These are phyloP conservation scores for Drosophila neonasuta DNA, from an alignment of 2,888 invertebrate species.

Conservation along the genomic window DNA sequence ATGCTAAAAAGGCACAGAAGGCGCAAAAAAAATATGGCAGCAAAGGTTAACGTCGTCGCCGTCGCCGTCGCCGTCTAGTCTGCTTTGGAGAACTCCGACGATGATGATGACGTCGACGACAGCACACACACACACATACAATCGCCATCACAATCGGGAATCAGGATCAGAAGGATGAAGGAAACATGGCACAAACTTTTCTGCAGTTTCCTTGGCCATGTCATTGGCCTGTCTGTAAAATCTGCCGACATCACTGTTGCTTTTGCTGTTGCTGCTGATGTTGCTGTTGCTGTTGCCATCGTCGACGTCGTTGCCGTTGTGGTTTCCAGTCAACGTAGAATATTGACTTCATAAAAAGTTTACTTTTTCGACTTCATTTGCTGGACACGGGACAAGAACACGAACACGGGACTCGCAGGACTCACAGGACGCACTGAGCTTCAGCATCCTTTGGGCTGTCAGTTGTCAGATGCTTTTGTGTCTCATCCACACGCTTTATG, in stretches of 20 bases:
- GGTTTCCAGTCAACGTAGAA: conserved; percentile 71
- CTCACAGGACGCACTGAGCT: conserved; percentile 8
- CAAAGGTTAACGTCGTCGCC: conserved; percentile 69
- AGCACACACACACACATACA: not conserved
- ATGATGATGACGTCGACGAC: conserved; percentile 16
- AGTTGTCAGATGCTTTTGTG: conserved; percentile 56
- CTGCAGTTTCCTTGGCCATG: conserved; percentile 59
- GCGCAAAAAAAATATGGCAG: conserved; percentile 44
- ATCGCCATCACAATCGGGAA: conserved; percentile 10
- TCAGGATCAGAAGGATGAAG: conserved; percentile 30
- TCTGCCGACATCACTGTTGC: conserved; percentile 38
- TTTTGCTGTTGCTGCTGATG: too few relatives aligned
- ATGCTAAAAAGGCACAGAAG: conserved; percentile 45
- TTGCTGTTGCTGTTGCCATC: conserved; percentile 1
- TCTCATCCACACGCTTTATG: conserved; percentile 64
- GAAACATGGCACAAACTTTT: conserved; percentile 63
- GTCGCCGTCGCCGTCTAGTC: conserved; percentile 72
- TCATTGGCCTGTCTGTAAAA: conserved; percentile 69
- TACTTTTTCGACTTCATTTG: conserved; percentile 56
- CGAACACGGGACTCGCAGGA: not conserved
- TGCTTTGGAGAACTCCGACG: conserved; percentile 12
- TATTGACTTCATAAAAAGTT: conserved; percentile 76
- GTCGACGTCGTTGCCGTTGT: conserved; percentile 35
- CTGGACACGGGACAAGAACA: conserved; percentile 28
- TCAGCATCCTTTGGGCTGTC: conserved; percentile 41